phyloP scores from a whole-genome alignment of 2,113 vertebrate species.

The Pachyramphus minor region DNA sequence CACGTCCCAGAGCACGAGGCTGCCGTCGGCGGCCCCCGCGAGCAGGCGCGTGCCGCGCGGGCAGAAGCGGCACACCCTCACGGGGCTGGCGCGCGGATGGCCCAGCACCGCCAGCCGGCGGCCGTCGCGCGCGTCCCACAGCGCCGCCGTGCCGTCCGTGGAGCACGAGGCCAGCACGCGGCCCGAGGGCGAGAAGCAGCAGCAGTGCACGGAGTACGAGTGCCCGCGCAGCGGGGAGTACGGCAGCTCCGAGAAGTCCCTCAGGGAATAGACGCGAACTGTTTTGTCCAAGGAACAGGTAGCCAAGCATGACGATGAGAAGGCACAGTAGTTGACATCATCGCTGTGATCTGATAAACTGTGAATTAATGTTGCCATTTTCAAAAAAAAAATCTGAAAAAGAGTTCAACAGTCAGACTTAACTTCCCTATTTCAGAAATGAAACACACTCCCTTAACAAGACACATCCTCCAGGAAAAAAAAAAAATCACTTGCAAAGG shows the following conservation, averaged over 20 bases:
- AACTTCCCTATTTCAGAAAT: neutral
- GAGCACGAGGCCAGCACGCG: conserved; percentile 87
- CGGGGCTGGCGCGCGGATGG: conserved; percentile 85
- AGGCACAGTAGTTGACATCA: conserved; percentile 89
- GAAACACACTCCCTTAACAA: neutral
- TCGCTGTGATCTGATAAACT: conserved; percentile 85
- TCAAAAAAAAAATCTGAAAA: conserved; percentile 49
- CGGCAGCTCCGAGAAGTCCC: conserved; percentile 79
- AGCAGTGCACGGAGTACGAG: conserved; percentile 90
- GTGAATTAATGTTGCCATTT: conserved; percentile 85
- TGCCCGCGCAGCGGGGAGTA: conserved; percentile 88
- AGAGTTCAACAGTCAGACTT: neutral
- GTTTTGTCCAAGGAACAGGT: conserved; percentile 95
- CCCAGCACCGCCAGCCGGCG: conserved; percentile 77
- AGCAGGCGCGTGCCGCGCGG: neutral
- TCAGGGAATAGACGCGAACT: conserved; percentile 79
- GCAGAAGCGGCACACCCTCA: conserved; percentile 82
- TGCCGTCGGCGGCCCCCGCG: conserved; percentile 85
- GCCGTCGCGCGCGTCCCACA: conserved; percentile 80
- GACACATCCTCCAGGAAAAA: neutral
- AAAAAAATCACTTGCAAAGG: neutral
- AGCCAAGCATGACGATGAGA: conserved; percentile 83
- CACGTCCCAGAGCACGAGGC: conserved; percentile 84
- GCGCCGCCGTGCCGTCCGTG: conserved; percentile 84
- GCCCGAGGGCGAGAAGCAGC: conserved; percentile 89